Evolutionary conservation across 2,113 vertebrate species (phyloP).

Genomic region (Candoia aspera): DNA sequence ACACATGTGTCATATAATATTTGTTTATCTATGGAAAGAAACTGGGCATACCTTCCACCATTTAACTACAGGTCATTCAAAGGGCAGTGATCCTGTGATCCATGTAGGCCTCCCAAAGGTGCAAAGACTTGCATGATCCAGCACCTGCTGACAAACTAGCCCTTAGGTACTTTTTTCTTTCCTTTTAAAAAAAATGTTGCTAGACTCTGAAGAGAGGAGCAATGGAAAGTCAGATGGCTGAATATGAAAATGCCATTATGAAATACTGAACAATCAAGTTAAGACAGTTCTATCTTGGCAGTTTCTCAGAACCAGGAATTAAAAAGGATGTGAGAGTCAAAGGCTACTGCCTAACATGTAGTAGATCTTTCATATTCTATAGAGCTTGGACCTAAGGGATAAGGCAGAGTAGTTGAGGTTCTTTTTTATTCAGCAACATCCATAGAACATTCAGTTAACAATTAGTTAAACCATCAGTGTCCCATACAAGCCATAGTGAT

Average conservation of each 20-base stretch:
- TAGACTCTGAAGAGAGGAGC: constrained; percentile 74
- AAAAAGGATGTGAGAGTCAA: background rate
- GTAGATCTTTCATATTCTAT: background rate
- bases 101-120: constrained; percentile 81
- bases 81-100: constrained; percentile 91
- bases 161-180: constrained; percentile 80
- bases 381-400: background rate
- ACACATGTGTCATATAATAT: constrained; percentile 73
- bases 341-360: background rate
- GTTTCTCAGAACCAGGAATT: constrained; percentile 43
- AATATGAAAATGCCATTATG: constrained; percentile 66
- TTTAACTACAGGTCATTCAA: constrained; percentile 88
- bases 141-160: constrained; percentile 94
- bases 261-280: constrained; percentile 63
- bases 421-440: constrained; percentile 27
- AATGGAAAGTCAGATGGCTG: constrained; percentile 71
- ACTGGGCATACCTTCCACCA: constrained; percentile 85
- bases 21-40: constrained; percentile 89
- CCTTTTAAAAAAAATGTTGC: constrained; percentile 74
- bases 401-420: background rate
- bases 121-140: constrained; percentile 90
- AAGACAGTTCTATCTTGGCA: constrained; percentile 29
- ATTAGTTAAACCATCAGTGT: constrained; percentile 42
- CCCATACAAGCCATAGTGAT: background rate
- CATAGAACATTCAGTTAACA: constrained; percentile 28